These are phyloP conservation scores for Plebejus argus DNA, from an alignment of 2,888 invertebrate genomes.

Conservation along the genomic window DNA sequence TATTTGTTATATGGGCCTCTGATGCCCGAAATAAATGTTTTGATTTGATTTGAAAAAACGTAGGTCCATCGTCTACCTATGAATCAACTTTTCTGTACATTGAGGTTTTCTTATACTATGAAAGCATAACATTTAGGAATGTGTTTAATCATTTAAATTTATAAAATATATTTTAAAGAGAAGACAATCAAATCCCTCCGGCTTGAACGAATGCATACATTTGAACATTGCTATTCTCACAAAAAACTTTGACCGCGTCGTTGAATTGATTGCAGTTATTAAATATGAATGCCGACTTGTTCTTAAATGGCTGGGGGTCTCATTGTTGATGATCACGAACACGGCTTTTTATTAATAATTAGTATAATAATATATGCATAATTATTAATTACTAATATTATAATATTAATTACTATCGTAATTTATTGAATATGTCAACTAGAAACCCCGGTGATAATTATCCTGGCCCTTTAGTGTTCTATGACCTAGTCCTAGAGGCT, in stretches of 20 bases:
- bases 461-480: neutral
- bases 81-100: too few relatives aligned
- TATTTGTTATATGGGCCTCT: too few relatives aligned
- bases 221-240: neutral
- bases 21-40: too few relatives aligned
- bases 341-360: neutral
- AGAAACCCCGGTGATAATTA: neutral
- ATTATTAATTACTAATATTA: neutral
- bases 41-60: too few relatives aligned
- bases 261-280: neutral
- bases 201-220: neutral
- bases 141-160: neutral
- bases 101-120: too few relatives aligned
- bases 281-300: neutral
- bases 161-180: too few relatives aligned
- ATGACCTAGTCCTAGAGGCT: neutral
- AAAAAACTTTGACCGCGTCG: neutral
- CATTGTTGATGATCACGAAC: conserved; percentile 2
- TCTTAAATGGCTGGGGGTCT: neutral
- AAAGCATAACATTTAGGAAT: neutral
- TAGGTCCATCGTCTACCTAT: too few relatives aligned
- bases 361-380: neutral
- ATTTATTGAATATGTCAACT: neutral
- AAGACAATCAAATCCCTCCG: too few relatives aligned
- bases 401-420: neutral